Percentiles rank a stretch among this genome's conserved stretches.
phyloP scores from a whole-genome alignment of 2,797 vertebrate genomes.

The Poecilia velifera region DNA sequence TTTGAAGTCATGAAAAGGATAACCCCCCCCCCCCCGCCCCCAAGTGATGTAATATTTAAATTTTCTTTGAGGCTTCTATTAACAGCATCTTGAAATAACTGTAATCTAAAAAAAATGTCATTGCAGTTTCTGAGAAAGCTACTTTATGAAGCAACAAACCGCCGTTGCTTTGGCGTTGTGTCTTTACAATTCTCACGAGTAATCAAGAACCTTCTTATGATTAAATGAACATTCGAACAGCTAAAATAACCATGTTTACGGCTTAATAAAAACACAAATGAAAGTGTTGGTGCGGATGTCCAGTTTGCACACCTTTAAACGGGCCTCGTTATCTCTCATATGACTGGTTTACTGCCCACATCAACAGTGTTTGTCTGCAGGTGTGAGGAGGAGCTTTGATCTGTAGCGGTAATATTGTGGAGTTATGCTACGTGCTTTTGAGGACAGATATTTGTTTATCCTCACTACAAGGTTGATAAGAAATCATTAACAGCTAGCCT shows the following conservation, averaged over 20 bases:
- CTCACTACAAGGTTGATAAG: constrained; percentile 45
- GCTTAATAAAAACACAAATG: not conserved
- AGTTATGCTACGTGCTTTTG: constrained; percentile 40
- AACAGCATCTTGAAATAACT: not conserved
- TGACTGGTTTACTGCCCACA: not conserved
- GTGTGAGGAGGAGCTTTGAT: constrained; percentile 40
- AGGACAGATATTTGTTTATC: constrained; percentile 33
- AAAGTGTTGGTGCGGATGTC: not conserved
- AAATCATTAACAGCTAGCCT: constrained; percentile 67
- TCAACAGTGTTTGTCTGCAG: not conserved
- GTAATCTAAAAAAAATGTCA: not conserved
- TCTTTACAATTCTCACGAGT: not conserved
- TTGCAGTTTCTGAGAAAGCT: not conserved
- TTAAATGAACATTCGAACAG: too few relatives aligned
- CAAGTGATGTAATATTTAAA: too few relatives aligned
- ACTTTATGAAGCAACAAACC: not conserved
- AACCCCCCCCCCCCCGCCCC: too few relatives aligned
- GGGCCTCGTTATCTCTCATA: not conserved
- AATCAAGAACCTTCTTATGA: too few relatives aligned
- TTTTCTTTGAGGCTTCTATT: not conserved
- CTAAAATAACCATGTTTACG: not conserved
- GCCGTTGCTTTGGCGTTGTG: not conserved
- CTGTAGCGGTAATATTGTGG: constrained; percentile 26
- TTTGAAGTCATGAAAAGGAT: not conserved
- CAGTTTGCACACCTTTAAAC: not conserved